Percentiles rank a stretch among this genome's conserved stretches.
phyloP scores from a whole-genome alignment of 2,797 vertebrate genomes.

The Balearica regulorum region DNA sequence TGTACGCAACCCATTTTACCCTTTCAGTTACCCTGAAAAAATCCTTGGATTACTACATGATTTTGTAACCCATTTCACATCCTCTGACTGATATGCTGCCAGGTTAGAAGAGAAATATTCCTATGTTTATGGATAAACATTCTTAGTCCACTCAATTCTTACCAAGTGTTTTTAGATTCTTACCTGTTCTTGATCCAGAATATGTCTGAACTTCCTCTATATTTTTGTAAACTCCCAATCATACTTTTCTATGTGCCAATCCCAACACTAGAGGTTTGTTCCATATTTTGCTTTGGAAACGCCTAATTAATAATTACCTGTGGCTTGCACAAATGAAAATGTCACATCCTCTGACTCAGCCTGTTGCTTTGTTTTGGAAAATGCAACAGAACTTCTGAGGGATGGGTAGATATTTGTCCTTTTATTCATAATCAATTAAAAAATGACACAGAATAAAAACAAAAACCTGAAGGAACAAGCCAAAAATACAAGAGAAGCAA shows the following conservation, averaged over 20 bases:
- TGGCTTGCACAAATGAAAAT: constrained; percentile 46
- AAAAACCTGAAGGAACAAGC: not conserved
- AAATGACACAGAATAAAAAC: not conserved
- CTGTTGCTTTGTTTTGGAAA: constrained; percentile 47
- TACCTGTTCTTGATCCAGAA: not conserved
- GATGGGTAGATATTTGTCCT: not conserved
- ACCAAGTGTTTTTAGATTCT: not conserved
- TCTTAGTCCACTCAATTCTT: not conserved
- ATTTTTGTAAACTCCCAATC: not conserved
- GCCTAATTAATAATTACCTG: constrained; percentile 36
- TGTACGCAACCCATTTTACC: not conserved
- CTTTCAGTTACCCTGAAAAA: not conserved
- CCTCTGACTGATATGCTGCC: not conserved
- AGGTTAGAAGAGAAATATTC: not conserved
- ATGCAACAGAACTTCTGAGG: not conserved
- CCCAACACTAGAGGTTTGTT: constrained; percentile 31
- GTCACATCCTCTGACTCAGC: constrained; percentile 57
- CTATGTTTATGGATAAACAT: not conserved
- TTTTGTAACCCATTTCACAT: not conserved
- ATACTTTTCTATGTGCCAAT: constrained; percentile 13
- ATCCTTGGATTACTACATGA: not conserved
- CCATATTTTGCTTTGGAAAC: constrained; percentile 34
- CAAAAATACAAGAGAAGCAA: not conserved
- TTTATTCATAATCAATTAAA: not conserved
- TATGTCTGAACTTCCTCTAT: not conserved